Base-by-base conservation (phyloP, 2,113 vertebrate genomes). In the Prolemur simus region DNA sequence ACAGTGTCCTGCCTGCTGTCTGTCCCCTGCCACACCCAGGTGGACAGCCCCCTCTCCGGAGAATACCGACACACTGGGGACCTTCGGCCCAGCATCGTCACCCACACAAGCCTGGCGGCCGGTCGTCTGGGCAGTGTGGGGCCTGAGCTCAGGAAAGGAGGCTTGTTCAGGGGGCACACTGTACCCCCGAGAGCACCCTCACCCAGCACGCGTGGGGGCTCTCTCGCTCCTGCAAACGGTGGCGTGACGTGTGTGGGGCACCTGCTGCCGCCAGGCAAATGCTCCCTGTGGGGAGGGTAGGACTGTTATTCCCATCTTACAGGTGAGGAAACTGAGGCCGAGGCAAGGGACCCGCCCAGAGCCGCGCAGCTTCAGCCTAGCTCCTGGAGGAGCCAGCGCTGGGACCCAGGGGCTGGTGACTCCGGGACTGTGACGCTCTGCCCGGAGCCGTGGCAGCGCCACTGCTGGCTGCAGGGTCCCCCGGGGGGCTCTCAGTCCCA, bases 391-490 rank as follows among this genome's bases (percentile, higher is more conserved):
- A 45, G 37, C 39, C 0, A 0, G 77, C 18, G 0, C 18, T 9
- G 0, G 73, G 47, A 5, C 18, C 8, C 1, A n/a, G 1, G 20
- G 47, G 25, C 58, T 11, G 76, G 58, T 1, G 20, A 9, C 76
- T 10, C 7, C 0, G 3, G 3, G 34, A 18, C 74, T 66, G 45
- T 6, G 34, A 10, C 0, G 45, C 60, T 32, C 2, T 2, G 45
- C 7, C 0, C 0, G 23, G 58, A 78, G 39, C 23, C 8, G 2
- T 0, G 0, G 0, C n/a, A 12, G 21, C 0, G 5, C 21, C 29
- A 6, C 56, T 0, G 0, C 3, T 17, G 42, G 69, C 8, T 5
- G 2, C 73, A 47, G 42, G 47, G 39, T 27, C 69, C 69, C 9
- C 49, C 2, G 21, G 45, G 58, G 58, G 78, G 1, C 34, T 3